Evolutionary conservation across 1,140 invertebrate genomes (phyloP).

Genomic region (Lepidotrigona ventralis): DNA sequence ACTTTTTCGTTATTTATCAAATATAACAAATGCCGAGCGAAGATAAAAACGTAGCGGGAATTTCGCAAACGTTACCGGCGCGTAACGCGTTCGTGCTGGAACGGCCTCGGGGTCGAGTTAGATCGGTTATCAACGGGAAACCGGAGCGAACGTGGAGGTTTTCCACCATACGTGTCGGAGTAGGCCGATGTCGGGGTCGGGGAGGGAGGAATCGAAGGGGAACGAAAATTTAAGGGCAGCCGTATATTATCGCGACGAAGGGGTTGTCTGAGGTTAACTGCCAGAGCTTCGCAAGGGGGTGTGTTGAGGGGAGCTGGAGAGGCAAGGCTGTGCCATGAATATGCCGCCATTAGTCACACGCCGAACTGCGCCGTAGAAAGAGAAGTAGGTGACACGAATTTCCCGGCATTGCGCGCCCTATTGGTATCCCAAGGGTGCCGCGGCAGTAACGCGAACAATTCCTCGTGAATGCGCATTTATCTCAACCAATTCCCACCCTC

Average conservation of each 20-base stretch:
- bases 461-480: slow-evolving; percentile 65
- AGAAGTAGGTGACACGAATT: slow-evolving; percentile 68
- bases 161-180: slow-evolving; percentile 28
- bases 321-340: slow-evolving; percentile 62
- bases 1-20: not conserved
- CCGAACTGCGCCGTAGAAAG: slow-evolving; percentile 64
- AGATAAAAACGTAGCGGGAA: not conserved
- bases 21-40: not conserved
- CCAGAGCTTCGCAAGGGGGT: slow-evolving; percentile 61
- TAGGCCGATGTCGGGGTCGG: slow-evolving; percentile 5
- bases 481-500: slow-evolving; percentile 34
- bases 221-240: slow-evolving; percentile 66
- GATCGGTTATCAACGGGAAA: not conserved
- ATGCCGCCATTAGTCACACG: slow-evolving; percentile 69
- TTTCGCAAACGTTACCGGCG: not conserved
- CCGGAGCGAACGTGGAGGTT: not conserved
- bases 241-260: slow-evolving; percentile 67
- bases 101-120: too few relatives aligned
- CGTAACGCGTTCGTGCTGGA: not conserved
- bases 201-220: slow-evolving; percentile 46
- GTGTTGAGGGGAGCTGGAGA: slow-evolving; percentile 33
- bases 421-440: slow-evolving; percentile 60
- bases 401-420: slow-evolving; percentile 65
- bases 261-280: slow-evolving; percentile 69
- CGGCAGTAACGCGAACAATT: slow-evolving; percentile 65